phyloP scores from a whole-genome alignment of 2,797 vertebrate species.

The Mallotus villosus region DNA sequence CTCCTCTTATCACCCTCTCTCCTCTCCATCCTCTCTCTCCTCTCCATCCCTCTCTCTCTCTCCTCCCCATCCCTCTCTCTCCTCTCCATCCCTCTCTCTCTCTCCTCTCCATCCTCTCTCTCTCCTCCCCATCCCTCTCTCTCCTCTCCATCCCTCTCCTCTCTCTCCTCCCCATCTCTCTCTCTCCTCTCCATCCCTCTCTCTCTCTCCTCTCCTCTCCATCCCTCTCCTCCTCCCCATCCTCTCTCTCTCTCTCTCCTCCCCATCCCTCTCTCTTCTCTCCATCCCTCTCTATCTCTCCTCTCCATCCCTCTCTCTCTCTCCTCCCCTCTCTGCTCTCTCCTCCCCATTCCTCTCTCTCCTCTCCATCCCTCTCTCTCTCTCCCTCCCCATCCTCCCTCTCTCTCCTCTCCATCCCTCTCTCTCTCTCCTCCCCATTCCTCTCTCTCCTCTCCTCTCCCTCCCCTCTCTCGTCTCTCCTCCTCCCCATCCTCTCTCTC shows the following conservation, averaged over 20 bases:
- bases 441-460: neutral
- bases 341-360: too few species aligned
- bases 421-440: too few species aligned
- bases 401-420: too few species aligned
- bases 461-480: neutral
- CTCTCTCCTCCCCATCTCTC: neutral
- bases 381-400: too few species aligned
- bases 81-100: neutral
- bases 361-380: too few species aligned
- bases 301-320: neutral
- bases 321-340: neutral
- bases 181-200: neutral
- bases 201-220: neutral
- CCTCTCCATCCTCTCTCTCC: neutral
- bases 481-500: neutral
- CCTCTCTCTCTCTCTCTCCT: neutral
- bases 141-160: neutral
- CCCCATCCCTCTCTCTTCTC: neutral
- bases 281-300: neutral
- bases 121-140: neutral
- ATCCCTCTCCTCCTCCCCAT: neutral
- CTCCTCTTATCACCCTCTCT: too few species aligned
- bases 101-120: too few species aligned
- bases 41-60: neutral
- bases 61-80: constrained; percentile 8